A percentile compares a stretch with the other conserved stretches of the same genome.
These are phyloP conservation scores for Parnassius apollo DNA, from an alignment of 2,888 invertebrate genomes.

Conservation along the genomic window DNA sequence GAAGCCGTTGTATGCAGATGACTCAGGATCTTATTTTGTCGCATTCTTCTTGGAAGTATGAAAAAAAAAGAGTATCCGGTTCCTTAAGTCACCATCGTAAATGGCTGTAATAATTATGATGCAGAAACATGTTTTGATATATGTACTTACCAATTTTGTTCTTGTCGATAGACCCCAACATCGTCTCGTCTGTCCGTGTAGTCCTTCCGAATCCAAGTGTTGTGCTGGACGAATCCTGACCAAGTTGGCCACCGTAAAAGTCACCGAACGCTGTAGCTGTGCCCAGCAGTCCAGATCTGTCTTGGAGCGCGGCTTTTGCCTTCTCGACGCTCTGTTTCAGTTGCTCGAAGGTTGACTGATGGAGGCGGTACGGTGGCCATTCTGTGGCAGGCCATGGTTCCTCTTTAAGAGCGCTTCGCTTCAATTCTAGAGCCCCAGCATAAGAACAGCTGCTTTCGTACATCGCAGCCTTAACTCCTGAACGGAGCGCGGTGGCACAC, in stretches of 20 bases:
- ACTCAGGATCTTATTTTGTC: no score
- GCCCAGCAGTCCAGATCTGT: constrained; percentile 85
- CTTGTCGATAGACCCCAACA: constrained; percentile 71
- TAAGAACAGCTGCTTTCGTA: constrained; percentile 97
- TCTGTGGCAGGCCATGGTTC: constrained; percentile 83
- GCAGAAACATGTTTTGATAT: no score
- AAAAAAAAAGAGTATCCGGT: no score
- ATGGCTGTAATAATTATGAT: no score
- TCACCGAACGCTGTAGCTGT: constrained; percentile 88
- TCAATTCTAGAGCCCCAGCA: constrained; percentile 90
- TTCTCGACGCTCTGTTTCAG: constrained; percentile 94
- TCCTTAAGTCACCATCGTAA: no score
- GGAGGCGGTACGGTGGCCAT: constrained; percentile 90
- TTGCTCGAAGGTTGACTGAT: constrained; percentile 94
- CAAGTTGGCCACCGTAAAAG: constrained; percentile 80
- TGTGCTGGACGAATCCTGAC: constrained; percentile 58
- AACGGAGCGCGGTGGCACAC: constrained; percentile 67
- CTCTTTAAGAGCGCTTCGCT: constrained; percentile 83
- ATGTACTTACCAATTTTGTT: constrained; percentile 66
- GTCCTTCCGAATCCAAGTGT: constrained; percentile 65
- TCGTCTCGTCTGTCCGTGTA: constrained; percentile 64
- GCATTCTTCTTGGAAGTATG: no score
- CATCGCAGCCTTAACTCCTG: constrained; percentile 83
- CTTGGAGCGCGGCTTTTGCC: constrained; percentile 92
- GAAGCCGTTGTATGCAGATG: no score